phyloP scores from a whole-genome alignment of 2,888 invertebrate species.

The Agrotis clavis region DNA sequence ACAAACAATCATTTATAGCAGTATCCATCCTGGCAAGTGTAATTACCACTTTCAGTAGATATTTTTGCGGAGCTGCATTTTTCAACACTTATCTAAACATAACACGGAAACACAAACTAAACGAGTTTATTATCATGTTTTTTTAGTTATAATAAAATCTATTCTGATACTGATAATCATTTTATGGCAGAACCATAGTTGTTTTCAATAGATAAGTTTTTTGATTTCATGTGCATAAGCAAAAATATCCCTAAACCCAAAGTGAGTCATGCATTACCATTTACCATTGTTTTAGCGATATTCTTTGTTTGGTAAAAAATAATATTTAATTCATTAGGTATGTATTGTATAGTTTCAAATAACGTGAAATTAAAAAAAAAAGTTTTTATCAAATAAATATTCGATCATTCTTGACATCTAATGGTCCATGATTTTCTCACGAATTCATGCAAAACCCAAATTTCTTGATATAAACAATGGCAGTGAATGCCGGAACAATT shows the following conservation, averaged over 20 bases:
- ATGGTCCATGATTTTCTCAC: constrained; percentile 73
- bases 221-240: neutral
- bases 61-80: neutral
- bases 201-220: constrained; percentile 14
- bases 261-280: too few species aligned
- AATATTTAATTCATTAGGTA: too few species aligned
- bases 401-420: neutral
- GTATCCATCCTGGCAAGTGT: too few species aligned
- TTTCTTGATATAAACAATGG: constrained; percentile 80
- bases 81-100: neutral
- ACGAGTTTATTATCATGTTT: too few species aligned
- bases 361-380: too few species aligned
- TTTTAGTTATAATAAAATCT: neutral
- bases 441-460: constrained; percentile 66
- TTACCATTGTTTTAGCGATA: too few species aligned
- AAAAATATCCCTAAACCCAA: neutral
- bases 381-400: neutral
- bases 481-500: constrained; percentile 81
- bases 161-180: neutral
- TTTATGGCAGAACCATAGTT: neutral
- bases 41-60: too few species aligned
- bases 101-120: neutral
- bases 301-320: too few species aligned
- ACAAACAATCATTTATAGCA: too few species aligned
- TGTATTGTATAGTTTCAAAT: too few species aligned